phyloP scores from a whole-genome alignment of 2,888 invertebrate genomes.

The Nephrocerus scutellatus region DNA sequence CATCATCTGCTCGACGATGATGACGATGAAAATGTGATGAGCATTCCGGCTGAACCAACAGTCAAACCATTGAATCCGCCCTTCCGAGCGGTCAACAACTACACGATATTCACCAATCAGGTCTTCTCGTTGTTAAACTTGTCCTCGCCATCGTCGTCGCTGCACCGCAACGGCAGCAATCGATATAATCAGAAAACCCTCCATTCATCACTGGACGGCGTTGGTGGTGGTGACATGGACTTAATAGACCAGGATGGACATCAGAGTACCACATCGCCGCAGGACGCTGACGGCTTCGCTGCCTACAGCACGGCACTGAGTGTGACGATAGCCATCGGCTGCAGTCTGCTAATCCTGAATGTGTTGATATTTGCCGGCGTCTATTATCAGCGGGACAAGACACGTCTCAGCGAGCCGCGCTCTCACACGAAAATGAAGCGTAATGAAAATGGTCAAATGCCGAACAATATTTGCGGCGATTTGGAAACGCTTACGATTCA shows the following conservation, averaged over 20 bases:
- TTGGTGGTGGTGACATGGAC: constrained; percentile 8
- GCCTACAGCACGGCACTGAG: constrained; percentile 86
- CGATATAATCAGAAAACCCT: constrained; percentile 32
- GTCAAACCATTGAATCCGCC: constrained; percentile 50
- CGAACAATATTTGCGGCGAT: constrained; percentile 82
- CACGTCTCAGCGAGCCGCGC: constrained; percentile 58
- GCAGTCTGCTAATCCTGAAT: constrained; percentile 83
- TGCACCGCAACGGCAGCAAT: constrained; percentile 38
- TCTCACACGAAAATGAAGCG: constrained; percentile 60
- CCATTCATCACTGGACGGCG: constrained; percentile 38
- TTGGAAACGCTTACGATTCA: constrained; percentile 55
- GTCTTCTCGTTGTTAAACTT: constrained; percentile 46
- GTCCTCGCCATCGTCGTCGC: constrained; percentile 44
- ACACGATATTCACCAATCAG: constrained; percentile 46
- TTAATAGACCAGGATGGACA: constrained; percentile 27
- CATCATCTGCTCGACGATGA: constrained; percentile 79
- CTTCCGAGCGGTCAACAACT: constrained; percentile 40
- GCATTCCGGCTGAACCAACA: constrained; percentile 50
- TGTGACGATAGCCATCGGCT: constrained; percentile 91
- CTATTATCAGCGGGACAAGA: constrained; percentile 86
- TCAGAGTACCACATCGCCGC: constrained; percentile 51
- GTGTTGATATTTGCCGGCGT: constrained; percentile 91
- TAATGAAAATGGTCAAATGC: constrained; percentile 80
- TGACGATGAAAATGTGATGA: constrained; percentile 44
- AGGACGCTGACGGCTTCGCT: constrained; percentile 83